Evolutionary conservation across 2,888 invertebrate genomes (phyloP).

Genomic region (Galeruca laticollis): DNA sequence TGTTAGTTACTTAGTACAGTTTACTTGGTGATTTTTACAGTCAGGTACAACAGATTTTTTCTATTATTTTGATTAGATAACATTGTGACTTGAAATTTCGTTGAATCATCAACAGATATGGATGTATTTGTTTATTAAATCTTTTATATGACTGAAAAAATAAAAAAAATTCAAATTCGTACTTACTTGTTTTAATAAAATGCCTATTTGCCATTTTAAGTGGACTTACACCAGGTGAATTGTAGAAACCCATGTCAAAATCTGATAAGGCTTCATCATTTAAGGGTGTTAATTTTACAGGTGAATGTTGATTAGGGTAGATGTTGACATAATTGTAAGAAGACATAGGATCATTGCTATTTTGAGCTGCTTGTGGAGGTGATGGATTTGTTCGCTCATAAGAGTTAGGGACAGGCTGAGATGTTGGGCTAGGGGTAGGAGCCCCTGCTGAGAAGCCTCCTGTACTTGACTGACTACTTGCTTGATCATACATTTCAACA

Average conservation of each 20-base stretch:
- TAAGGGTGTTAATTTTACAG: conserved; percentile 63
- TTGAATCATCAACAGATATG: no score
- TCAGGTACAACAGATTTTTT: no score
- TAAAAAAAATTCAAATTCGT: neutral
- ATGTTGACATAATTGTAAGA: conserved; percentile 52
- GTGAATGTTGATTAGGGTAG: conserved; percentile 60
- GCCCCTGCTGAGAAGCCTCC: conserved; percentile 61
- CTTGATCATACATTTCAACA: conserved; percentile 65
- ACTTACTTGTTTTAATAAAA: conserved; percentile 61
- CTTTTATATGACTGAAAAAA: no score
- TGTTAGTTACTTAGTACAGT: no score
- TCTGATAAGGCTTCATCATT: conserved; percentile 63
- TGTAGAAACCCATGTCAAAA: conserved; percentile 58
- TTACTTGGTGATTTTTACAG: no score
- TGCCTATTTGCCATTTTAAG: conserved; percentile 59
- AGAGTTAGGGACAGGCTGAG: conserved; percentile 42
- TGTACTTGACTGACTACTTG: conserved; percentile 66
- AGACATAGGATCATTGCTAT: conserved; percentile 51
- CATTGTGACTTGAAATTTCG: no score
- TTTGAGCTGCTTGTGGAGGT: conserved; percentile 43
- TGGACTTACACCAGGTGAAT: conserved; percentile 62
- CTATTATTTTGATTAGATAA: no score
- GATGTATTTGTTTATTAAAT: no score
- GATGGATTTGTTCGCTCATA: conserved; percentile 50
- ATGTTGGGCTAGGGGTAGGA: conserved; percentile 62